Base-by-base conservation (phyloP, 2,113 vertebrate species). In the Pao palembangensis region DNA sequence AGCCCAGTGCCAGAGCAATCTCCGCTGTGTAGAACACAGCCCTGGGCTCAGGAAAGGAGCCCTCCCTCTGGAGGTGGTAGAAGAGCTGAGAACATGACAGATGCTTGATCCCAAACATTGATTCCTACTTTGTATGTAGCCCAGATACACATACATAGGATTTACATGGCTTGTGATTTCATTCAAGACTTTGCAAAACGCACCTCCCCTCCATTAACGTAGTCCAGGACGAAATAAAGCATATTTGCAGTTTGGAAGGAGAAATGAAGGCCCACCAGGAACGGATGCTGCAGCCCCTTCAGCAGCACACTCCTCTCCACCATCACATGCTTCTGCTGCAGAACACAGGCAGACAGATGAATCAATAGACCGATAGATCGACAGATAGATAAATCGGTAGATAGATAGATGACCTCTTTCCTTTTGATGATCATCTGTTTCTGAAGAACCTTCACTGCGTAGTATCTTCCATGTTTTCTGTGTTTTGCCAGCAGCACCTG, bases 251-350 rank as follows among this genome's bases (percentile, higher is more conserved):
- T 92, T 69, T 92, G 91, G 84, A 93, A 93, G 59, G 91, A 90
- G 75, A 87, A 92, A 75, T 92, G 91, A n/a, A 93, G 90, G 51
- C 88, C 88, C 44, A 92, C 90, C 51, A 93, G 79, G 84, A 93
- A 93, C 8, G 92, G 91, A 85, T 92, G 91, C 31, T 88, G 71
- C 12, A 91, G 71, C 41, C 86, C 90, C 61, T 92, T 91, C 51
- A 91, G 59, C 28, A 93, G 67, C 0, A 93, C 91, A 5, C 75
- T 92, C 58, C 91, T 89, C 80, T 93, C 92, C 31, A 82, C 87
- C 88, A 92, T 92, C 74, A 93, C 89, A 66, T 90, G 82, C 25
- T 41, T 80, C 81, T 92, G 88, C 91, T 91, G 62, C 59, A 80
- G 47, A 63, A 41, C 67, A 31, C 51, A 71, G 2, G 61, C 13